Base-by-base conservation (phyloP, 2,797 vertebrate genomes). In the Tokudaia muenninki region DNA sequence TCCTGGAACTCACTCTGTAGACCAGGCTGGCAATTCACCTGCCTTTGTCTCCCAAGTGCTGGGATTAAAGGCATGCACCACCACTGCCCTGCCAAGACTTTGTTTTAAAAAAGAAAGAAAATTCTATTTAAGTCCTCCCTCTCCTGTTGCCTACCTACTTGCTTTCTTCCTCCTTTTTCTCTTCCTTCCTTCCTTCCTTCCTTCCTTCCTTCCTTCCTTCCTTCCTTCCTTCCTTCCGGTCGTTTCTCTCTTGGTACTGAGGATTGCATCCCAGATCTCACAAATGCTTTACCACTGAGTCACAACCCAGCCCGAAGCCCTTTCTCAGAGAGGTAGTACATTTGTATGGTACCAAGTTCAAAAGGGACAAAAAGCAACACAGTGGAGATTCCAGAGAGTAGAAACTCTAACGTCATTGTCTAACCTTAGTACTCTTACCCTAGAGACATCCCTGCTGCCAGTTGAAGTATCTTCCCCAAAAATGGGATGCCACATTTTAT, bases 281-380 rank as follows among this genome's bases (percentile, higher is more conserved):
- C 63, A 50, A 74, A 57, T 74, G 31, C 65, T 61, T n/a, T 63
- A 41, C 13, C 34, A 82, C 55, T 61, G 65, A 89, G 57, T 80
- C 50, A 82, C 17, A 63, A 4, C 13, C 67, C 10, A 86, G 72
- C 61, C 14, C 0, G 9, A 52, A 61, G 12, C 81, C 11, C 87
- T 94, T 79, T 91, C 26, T 97, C 80, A 34, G 87, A 31, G 74
- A 92, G 44, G 21, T 77, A 93, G 22, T 75, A 37, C 7, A 50
- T 50, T 37, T 55, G 37, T 59, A 19, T 24, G 41, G 67, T 89
- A 90, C 87, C 82, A 82, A 41, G 84, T 57, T 94, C 47, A 91
- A 34, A 67, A 94, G 92, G 55, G 50, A 65, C 22, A 87, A 44
- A 82, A 75, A 65, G 37, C 77, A 65, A 19, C 0, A 13, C 29